Evolutionary conservation across 2,888 invertebrate species (phyloP).

Genomic region (Clanis bilineata): DNA sequence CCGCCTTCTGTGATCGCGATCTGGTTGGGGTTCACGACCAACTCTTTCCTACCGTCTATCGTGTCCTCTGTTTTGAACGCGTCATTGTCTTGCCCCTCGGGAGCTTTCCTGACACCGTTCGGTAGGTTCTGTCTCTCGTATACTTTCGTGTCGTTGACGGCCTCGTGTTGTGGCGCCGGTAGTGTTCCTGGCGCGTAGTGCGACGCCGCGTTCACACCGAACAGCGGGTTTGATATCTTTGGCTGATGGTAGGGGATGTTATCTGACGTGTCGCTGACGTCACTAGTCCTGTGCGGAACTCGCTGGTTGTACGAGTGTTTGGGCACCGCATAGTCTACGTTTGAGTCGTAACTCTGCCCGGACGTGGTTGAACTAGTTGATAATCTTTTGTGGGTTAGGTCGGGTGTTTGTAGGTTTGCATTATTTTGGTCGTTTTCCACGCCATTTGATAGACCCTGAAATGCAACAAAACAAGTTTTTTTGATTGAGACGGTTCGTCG

Average conservation of each 20-base stretch:
- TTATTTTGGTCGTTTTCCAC: constrained; percentile 76
- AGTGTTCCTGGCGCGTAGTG: constrained; percentile 69
- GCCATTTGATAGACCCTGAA: constrained; percentile 76
- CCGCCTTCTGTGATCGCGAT: constrained; percentile 77
- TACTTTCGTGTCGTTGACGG: constrained; percentile 49
- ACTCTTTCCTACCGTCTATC: constrained; percentile 82
- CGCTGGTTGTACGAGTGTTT: constrained; percentile 64
- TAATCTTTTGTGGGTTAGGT: constrained; percentile 66
- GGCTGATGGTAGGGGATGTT: constrained; percentile 48
- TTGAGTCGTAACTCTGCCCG: constrained; percentile 75
- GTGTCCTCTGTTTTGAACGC: constrained; percentile 83
- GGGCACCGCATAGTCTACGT: constrained; percentile 67
- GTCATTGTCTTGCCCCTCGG: constrained; percentile 92
- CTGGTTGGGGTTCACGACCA: constrained; percentile 70
- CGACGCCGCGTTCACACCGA: constrained; percentile 75
- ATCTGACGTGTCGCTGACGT: constrained; percentile 54
- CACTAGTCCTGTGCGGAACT: constrained; percentile 46
- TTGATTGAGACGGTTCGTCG: neutral
- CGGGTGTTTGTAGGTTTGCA: constrained; percentile 59
- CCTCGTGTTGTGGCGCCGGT: constrained; percentile 38
- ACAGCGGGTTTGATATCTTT: constrained; percentile 70
- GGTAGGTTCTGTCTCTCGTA: constrained; percentile 62
- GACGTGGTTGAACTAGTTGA: constrained; percentile 73
- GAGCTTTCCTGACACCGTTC: constrained; percentile 85
- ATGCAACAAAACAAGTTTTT: constrained; percentile 25